These are phyloP conservation scores for Dasysyrphus tricinctus DNA, from an alignment of 2,888 invertebrate genomes.

Conservation along the genomic window DNA sequence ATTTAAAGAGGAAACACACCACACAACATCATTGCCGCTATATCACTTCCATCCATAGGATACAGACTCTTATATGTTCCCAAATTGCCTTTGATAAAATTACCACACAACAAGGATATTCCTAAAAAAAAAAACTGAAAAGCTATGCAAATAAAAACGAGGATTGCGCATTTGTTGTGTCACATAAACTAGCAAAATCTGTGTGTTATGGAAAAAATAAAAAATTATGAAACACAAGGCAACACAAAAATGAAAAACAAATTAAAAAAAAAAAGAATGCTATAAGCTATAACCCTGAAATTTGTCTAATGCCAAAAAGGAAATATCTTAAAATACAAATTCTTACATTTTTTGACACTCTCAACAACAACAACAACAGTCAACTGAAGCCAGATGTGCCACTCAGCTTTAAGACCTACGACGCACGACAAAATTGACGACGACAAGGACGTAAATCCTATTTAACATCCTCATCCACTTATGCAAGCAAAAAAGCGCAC, in stretches of 20 bases:
- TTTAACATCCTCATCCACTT: constrained; percentile 8
- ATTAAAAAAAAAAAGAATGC: constrained; percentile 19
- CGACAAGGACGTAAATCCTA: constrained; percentile 54
- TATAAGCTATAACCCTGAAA: constrained; percentile 65
- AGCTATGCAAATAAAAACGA: constrained; percentile 59
- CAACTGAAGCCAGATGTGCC: constrained; percentile 60
- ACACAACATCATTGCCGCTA: constrained; percentile 24
- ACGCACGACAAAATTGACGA: background rate
- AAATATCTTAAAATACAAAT: constrained; percentile 50
- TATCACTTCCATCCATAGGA: too few species aligned
- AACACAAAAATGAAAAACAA: constrained; percentile 6
- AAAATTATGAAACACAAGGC: background rate
- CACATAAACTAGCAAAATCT: constrained; percentile 32
- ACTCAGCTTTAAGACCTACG: constrained; percentile 29
- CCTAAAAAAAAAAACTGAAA: constrained; percentile 22
- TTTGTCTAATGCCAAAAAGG: constrained; percentile 61
- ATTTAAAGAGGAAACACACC: constrained; percentile 59
- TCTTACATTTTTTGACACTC: constrained; percentile 61
- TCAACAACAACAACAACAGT: constrained; percentile 35
- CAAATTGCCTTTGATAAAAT: constrained; percentile 66
- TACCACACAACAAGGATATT: constrained; percentile 46
- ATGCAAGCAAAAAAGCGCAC: background rate
- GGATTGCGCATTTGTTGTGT: constrained; percentile 48
- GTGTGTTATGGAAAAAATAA: constrained; percentile 34
- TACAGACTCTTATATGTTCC: constrained; percentile 5